Evolutionary conservation across 1,140 invertebrate species (phyloP), one percentile per base, ranked within the genome.

Genomic region (Drosophila ficusphila): DNA sequence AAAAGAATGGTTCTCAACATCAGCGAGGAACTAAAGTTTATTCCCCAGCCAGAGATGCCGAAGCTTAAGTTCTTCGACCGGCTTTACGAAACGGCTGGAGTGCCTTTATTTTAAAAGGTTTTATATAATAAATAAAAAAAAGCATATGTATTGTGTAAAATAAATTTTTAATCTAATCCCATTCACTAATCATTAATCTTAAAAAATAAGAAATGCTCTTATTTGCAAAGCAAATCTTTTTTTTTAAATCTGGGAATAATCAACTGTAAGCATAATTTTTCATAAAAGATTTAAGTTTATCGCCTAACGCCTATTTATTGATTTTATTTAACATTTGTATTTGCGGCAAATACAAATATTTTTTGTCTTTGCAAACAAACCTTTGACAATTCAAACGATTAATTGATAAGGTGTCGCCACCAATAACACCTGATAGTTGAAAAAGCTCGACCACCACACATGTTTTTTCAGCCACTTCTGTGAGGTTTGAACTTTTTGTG

Each of bases 1-100:
- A 25, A 57, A 3, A 60, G 85, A 1, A 79, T 92, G 52, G 90
- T 90, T 51, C 76, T 93, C 4, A 90, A 93, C 54, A 92, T 93
- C 27, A 77, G 64, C 6, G 69, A 92, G 5, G 76, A 92, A 0
- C 12, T 92, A 1, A 75, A 41, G 21, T 65, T 90, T n/a, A 83
- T 90, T 3, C 58, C 79, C 3, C 90, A 91, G 49, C 92, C 92
- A 0, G 92, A 92, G 25, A 25, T n/a, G 5, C 76, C 89, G 8
- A 89, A 90, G 18, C 75, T 85, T 0, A 57, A 58, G 90, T 76
- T 88, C n/a, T 82, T 47, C 4, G 74, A 88, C n/a, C 57, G 64
- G 0, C n/a, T 88, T 0, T 88, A 34, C 23, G 58, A 75, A 34
- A 42, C 47, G 29, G 74, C 70, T 0, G 36, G 6, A 5, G 25